Evolutionary conservation across 2,113 vertebrate genomes (phyloP), one percentile per base, ranked within the genome.

Genomic region (Charadrius vociferus): DNA sequence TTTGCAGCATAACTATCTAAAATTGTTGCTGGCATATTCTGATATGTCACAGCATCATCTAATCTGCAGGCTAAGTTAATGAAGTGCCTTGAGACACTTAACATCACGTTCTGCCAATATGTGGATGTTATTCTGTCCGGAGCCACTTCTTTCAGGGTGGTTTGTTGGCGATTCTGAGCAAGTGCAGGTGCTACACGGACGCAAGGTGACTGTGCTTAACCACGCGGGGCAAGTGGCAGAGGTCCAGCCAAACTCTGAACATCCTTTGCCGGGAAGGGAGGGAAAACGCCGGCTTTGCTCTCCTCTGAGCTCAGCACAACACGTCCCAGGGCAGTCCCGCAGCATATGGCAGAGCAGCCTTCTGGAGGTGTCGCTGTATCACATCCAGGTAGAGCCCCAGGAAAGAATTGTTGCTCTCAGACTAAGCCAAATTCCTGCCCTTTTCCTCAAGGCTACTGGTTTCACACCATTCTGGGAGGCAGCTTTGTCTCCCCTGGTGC

Each of bases 301-400:
- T 90, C 68, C 72, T 81, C 81, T 37, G 80, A 86, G 79, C 93
- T 86, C 71, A 1, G 13, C 87, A 74, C 52, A 70, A 7, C 1
- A 0, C 41, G 62, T 61, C 79, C 86, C 55, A 70, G 93, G 88
- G 91, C 86, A 88, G 67, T n/a, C 80, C 75, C 2, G 1, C 82
- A 93, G 93, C 93, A 90, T 92, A 88, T 86, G 90, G 88, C 82
- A 83, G 85, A 86, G 81, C 77, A 95, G 94, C 55, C 73, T 93
- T 78, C 73, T 70, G 93, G 71, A 92, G 86, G 22, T 73, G 82
- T 36, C 80, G 91, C 71, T 96, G 93, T 86, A 95, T 45, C 91
- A 77, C 63, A 95, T 88, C 93, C 94, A 95, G 93, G 94, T 88
- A 95, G 67, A 96, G 58, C 86, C 88, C 62, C 75, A n/a, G 91